Evolutionary conservation across 2,113 vertebrate species (phyloP).

Genomic region (Stigmatopora argus): DNA sequence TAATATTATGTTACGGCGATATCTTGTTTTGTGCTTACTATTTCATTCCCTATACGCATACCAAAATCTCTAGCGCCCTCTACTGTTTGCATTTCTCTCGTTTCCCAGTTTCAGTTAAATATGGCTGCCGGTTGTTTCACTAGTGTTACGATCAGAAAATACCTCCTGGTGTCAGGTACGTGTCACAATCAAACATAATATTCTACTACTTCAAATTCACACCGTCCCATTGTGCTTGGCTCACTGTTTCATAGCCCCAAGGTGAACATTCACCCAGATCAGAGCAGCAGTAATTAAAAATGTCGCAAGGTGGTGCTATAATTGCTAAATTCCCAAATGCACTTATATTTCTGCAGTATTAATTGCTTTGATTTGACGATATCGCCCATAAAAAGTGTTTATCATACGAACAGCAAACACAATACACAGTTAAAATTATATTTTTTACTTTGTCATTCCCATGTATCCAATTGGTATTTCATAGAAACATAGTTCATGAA

Average conservation of each 20-base stretch:
- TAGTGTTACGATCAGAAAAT: not conserved
- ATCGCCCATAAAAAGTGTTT: not conserved
- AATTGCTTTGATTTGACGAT: not conserved
- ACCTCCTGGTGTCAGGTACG: not conserved
- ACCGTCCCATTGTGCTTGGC: not conserved
- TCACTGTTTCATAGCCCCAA: not conserved
- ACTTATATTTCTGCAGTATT: not conserved
- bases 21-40: too few species aligned
- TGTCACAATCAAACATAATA: not conserved
- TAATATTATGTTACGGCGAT: not conserved
- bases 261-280: conserved; percentile 3
- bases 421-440: not conserved
- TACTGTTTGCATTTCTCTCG: not conserved
- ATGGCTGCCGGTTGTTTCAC: not conserved
- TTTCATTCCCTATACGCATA: not conserved
- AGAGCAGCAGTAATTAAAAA: not conserved
- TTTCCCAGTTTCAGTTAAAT: not conserved
- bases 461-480: too few species aligned
- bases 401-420: not conserved
- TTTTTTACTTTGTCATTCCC: not conserved
- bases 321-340: not conserved
- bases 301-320: not conserved
- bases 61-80: not conserved
- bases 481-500: too few species aligned
- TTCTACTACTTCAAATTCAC: not conserved